phyloP scores from a whole-genome alignment of 2,888 invertebrate species.

The Eilema sororculum region DNA sequence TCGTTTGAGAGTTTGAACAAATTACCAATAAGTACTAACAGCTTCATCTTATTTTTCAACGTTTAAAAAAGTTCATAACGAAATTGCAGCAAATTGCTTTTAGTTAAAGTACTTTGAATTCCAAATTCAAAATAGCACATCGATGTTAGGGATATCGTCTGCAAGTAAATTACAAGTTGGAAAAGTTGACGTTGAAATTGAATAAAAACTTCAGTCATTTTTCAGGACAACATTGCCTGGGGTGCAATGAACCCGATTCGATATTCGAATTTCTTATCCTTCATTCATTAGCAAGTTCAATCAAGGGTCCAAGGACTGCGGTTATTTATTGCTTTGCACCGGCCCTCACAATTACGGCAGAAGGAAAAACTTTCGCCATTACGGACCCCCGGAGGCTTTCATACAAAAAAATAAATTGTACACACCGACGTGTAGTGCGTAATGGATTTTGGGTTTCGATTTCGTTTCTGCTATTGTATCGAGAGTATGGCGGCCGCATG shows the following conservation, averaged over 20 bases:
- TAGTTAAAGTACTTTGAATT: slow-evolving; percentile 38
- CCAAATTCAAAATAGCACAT: slow-evolving; percentile 46
- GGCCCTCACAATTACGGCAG: slow-evolving; percentile 82
- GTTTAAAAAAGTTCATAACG: neutral
- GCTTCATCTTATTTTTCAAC: neutral
- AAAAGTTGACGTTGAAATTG: slow-evolving; percentile 44
- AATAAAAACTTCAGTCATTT: slow-evolving; percentile 77
- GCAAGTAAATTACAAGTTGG: slow-evolving; percentile 37
- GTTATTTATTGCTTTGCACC: slow-evolving; percentile 86
- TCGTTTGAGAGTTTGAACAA: neutral
- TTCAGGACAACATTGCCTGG: slow-evolving; percentile 59
- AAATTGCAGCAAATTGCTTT: slow-evolving; percentile 14
- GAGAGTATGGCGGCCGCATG: slow-evolving; percentile 44
- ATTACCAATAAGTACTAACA: neutral
- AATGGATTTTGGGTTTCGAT: slow-evolving; percentile 80
- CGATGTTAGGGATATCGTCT: slow-evolving; percentile 40
- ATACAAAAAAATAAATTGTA: slow-evolving; percentile 83
- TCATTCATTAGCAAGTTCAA: slow-evolving; percentile 87
- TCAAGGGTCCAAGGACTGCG: slow-evolving; percentile 81
- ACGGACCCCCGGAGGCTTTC: slow-evolving; percentile 78
- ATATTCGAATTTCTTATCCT: slow-evolving; percentile 84
- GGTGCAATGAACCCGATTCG: slow-evolving; percentile 50
- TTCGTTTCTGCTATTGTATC: slow-evolving; percentile 65
- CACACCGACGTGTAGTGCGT: slow-evolving; percentile 73
- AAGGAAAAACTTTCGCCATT: slow-evolving; percentile 86